A percentile compares a stretch with the other conserved stretches of the same genome.
These are phyloP conservation scores for Dipodomys spectabilis DNA, from an alignment of 2,113 vertebrate species.

Conservation along the genomic window DNA sequence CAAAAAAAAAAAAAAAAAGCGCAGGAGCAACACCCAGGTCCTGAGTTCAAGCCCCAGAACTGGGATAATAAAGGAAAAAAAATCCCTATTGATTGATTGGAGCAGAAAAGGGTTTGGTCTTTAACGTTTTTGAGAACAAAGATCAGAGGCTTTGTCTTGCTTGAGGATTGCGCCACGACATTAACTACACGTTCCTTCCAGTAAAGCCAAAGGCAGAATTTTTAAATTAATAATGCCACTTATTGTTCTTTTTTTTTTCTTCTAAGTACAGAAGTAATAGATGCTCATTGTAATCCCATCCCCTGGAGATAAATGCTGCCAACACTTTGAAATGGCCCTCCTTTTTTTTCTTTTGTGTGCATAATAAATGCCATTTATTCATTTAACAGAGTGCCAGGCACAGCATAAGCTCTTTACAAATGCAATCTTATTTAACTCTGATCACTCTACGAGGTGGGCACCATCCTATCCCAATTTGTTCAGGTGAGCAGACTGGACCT, in stretches of 20 bases:
- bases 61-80: no score
- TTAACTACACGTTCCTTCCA: slow-evolving; percentile 42
- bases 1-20: no score
- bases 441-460: neutral
- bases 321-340: slow-evolving; percentile 26
- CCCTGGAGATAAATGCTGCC: slow-evolving; percentile 60
- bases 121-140: neutral
- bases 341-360: neutral
- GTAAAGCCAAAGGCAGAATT: slow-evolving; percentile 51
- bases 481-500: slow-evolving; percentile 12
- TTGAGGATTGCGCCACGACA: neutral
- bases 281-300: slow-evolving; percentile 57
- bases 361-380: slow-evolving; percentile 70
- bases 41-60: no score
- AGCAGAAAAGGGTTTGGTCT: neutral
- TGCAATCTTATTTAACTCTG: slow-evolving; percentile 23
- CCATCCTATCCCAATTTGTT: neutral
- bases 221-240: slow-evolving; percentile 65
- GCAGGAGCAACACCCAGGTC: no score
- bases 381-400: slow-evolving; percentile 8
- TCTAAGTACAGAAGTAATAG: slow-evolving; percentile 64
- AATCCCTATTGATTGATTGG: neutral
- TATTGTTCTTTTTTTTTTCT: slow-evolving; percentile 55
- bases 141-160: neutral
- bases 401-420: slow-evolving; percentile 19